These are phyloP conservation scores for Poecilia picta DNA, from an alignment of 2,797 vertebrate genomes.

Conservation along the genomic window DNA sequence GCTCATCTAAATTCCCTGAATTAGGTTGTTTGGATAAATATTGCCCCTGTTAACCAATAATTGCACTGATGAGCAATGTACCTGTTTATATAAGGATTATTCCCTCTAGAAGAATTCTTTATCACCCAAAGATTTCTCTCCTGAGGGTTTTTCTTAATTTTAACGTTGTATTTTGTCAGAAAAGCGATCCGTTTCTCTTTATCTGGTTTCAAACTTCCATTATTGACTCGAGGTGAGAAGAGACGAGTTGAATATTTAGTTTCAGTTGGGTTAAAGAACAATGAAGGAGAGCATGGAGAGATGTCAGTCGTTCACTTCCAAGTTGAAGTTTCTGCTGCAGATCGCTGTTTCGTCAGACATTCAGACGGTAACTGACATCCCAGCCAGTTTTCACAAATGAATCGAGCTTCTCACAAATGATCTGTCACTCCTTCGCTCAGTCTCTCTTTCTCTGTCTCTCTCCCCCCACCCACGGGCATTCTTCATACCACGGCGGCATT, in stretches of 20 bases:
- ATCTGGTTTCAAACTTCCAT: background rate
- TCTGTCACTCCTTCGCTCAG: conserved; percentile 27
- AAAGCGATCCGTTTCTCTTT: background rate
- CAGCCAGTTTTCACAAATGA: conserved; percentile 60
- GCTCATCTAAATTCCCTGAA: background rate
- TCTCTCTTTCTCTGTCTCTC: background rate
- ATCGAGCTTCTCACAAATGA: conserved; percentile 57
- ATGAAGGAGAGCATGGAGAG: background rate
- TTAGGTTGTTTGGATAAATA: background rate
- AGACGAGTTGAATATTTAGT: conserved; percentile 15
- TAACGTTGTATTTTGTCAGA: background rate
- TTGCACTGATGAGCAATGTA: background rate
- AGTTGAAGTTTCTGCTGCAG: conserved; percentile 29
- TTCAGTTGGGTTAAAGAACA: background rate
- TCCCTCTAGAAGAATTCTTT: background rate
- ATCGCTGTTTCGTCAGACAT: conserved; percentile 37
- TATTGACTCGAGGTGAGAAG: conserved; percentile 15
- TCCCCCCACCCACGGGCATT: background rate
- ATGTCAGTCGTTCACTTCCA: conserved; percentile 24
- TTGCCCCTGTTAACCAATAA: background rate
- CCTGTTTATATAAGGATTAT: background rate
- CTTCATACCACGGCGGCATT: conserved; percentile 13
- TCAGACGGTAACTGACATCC: conserved; percentile 57
- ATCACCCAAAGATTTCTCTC: background rate
- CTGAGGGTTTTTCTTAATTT: background rate